phyloP scores from a whole-genome alignment of 2,113 vertebrate species.

The Stegastes partitus region DNA sequence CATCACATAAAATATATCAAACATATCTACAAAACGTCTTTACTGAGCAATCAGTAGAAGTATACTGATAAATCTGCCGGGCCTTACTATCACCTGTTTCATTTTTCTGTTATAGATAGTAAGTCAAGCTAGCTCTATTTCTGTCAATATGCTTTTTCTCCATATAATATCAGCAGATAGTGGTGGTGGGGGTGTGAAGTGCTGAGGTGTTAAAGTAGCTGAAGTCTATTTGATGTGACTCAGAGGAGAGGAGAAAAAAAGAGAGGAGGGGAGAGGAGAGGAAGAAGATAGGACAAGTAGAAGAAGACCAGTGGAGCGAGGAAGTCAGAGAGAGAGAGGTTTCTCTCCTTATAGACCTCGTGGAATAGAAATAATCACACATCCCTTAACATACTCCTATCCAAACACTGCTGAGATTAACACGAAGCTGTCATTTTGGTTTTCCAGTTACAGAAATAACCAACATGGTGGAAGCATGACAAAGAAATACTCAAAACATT shows the following conservation, averaged over 20 bases:
- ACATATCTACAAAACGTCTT: conserved; percentile 12
- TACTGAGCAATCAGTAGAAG: background rate
- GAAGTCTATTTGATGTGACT: conserved; percentile 28
- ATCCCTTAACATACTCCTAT: conserved; percentile 6
- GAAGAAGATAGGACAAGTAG: background rate
- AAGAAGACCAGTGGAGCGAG: conserved; percentile 16
- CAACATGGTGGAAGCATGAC: background rate
- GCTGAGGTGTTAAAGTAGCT: conserved; percentile 40
- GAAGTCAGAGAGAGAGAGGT: conserved; percentile 7
- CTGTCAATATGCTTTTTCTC: conserved; percentile 44
- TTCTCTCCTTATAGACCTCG: conserved; percentile 5
- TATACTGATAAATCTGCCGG: conserved; percentile 1
- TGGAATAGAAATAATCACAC: conserved; percentile 25
- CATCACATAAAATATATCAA: background rate
- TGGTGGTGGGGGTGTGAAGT: conserved; percentile 41
- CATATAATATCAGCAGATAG: conserved; percentile 32
- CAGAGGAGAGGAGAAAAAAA: conserved; percentile 25
- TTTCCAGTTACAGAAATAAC: conserved; percentile 24
- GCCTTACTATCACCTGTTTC: background rate
- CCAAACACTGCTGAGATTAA: conserved; percentile 14
- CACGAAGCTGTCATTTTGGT: conserved; percentile 35
- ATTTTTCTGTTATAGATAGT: background rate
- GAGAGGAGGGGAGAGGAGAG: background rate
- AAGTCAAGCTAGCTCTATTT: conserved; percentile 32
- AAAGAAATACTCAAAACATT: conserved; percentile 3